Base-by-base conservation (phyloP, 2,888 invertebrate species). In the Calameuta pallipes region DNA sequence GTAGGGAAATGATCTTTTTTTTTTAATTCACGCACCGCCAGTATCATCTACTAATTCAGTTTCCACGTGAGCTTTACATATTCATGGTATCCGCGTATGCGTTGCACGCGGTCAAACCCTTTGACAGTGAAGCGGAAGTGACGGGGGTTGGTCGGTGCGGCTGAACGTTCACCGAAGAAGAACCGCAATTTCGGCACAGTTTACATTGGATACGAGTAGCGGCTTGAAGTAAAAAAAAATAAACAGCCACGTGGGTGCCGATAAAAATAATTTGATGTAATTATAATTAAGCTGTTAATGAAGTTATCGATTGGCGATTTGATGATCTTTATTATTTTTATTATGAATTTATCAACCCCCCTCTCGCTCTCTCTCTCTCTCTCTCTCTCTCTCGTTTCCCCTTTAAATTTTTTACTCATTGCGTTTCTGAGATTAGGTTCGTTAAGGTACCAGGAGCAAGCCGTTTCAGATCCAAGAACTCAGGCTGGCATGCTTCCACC, bases 401-500 rank as follows among this genome's bases (percentile, higher is more conserved):
- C 13, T 41, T n/a, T 11, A 37, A 74, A 76, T 74, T 75, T 35
- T 71, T 37, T 41, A 31, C 37, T 34, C 76, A 33, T 69, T 78
- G 74, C 69, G 68, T 69, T 75, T 70, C 41, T 56, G 23, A 56
- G 23, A 56, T 56, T 56, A 56, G 23, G 56, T 23, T 56, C 56
- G 15, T 56, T 23, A 23, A 56, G 36, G 74, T 12, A 74, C 31
- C 30, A 74, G 23, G 35, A 74, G 74, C 30, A n/a, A 33, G n/a
- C 13, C 69, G 23, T 33, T 56, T 23, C 23, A 77, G 75, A 75
- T 78, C 70, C 56, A 76, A 33, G 73, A 81, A 83, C 75, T 77
- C 73, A 41, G 82, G 85, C 87, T 89, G 88, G 88, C 88, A 87
- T 84, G 85, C 86, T 86, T 88, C 87, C 88, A 89, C 86, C 83